Evolutionary conservation across 2,113 vertebrate genomes (phyloP).

Genomic region (Mormoops blainvillei): DNA sequence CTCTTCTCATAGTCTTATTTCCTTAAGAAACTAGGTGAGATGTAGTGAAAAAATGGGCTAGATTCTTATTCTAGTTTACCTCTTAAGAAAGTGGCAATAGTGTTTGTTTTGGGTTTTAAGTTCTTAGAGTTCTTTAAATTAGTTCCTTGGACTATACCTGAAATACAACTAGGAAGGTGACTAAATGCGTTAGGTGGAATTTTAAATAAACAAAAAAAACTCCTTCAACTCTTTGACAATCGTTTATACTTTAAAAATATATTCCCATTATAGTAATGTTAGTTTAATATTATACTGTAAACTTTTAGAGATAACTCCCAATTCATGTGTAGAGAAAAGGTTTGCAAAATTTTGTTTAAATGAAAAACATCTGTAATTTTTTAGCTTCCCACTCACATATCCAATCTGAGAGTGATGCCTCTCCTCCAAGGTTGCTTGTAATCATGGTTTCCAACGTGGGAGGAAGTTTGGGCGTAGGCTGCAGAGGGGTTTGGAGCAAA

Average conservation of each 20-base stretch:
- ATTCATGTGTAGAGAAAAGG: background rate
- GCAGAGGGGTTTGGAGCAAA: background rate
- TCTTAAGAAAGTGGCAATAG: background rate
- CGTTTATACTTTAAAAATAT: background rate
- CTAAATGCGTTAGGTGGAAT: background rate
- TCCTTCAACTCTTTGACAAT: background rate
- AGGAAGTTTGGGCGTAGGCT: background rate
- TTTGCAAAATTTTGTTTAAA: background rate
- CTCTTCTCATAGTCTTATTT: background rate
- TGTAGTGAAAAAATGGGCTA: background rate
- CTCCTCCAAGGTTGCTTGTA: background rate
- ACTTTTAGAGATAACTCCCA: background rate
- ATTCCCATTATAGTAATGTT: background rate
- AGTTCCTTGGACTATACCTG: background rate
- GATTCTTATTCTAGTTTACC: background rate
- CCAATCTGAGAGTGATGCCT: background rate
- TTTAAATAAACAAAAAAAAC: background rate
- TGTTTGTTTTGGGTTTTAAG: background rate
- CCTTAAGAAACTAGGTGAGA: background rate
- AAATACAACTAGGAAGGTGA: background rate
- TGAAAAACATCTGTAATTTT: background rate
- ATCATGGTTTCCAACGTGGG: background rate
- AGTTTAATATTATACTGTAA: background rate
- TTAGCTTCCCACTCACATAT: background rate
- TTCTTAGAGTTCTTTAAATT: background rate